Percentiles rank a stretch among this genome's conserved stretches.
These are phyloP conservation scores for Megamerina dolium DNA, from an alignment of 2,888 invertebrate genomes.

Conservation along the genomic window DNA sequence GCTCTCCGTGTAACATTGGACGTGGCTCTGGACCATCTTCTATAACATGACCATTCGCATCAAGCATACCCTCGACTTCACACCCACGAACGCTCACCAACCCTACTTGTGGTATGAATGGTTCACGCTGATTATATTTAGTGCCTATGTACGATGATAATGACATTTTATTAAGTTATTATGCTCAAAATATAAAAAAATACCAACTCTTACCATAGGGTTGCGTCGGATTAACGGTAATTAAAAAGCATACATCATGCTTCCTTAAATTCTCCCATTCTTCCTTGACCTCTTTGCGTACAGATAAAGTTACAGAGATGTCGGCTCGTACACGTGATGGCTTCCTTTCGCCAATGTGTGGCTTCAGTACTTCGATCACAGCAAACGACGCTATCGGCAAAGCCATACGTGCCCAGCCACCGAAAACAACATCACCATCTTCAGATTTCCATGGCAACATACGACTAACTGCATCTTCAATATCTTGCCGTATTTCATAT, in stretches of 20 bases:
- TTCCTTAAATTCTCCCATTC: slow-evolving; percentile 97
- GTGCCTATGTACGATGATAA: slow-evolving; percentile 59
- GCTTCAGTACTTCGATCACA: slow-evolving; percentile 90
- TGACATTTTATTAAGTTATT: not conserved
- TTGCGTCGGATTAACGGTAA: slow-evolving; percentile 81
- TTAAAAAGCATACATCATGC: slow-evolving; percentile 95
- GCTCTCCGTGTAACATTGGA: slow-evolving; percentile 80
- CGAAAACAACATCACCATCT: slow-evolving; percentile 80
- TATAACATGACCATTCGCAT: slow-evolving; percentile 88
- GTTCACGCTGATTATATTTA: slow-evolving; percentile 72
- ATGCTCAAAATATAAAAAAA: no score
- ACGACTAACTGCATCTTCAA: slow-evolving; percentile 93
- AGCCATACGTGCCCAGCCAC: slow-evolving; percentile 99
- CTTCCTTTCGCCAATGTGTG: slow-evolving; percentile 87
- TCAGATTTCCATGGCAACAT: slow-evolving; percentile 92
- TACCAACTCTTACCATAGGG: slow-evolving; percentile 74
- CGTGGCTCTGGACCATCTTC: slow-evolving; percentile 93
- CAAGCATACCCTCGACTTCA: slow-evolving; percentile 97
- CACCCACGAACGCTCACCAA: slow-evolving; percentile 90
- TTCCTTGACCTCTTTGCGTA: slow-evolving; percentile 82
- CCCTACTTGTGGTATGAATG: slow-evolving; percentile 90
- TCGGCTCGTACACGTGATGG: slow-evolving; percentile 95
- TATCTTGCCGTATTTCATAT: slow-evolving; percentile 91
- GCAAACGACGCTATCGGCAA: slow-evolving; percentile 88
- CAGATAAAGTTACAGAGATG: slow-evolving; percentile 85